phyloP scores from a whole-genome alignment of 2,888 invertebrate species.

The Drosophila anceps region DNA sequence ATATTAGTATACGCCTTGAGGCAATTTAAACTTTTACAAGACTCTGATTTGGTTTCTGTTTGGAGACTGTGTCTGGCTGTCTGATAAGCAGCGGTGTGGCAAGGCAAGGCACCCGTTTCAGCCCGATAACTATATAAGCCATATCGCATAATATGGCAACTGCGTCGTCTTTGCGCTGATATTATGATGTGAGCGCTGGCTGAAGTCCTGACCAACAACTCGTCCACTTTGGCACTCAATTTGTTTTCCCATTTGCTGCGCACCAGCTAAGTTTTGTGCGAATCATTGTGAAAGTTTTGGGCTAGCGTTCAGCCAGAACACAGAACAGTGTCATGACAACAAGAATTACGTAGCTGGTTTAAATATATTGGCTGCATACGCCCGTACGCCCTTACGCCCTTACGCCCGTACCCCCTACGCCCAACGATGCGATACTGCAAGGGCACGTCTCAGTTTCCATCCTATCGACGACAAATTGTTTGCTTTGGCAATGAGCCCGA shows the following conservation, averaged over 20 bases:
- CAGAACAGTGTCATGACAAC: conserved; percentile 34
- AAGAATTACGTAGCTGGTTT: conserved; percentile 35
- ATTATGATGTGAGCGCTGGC: neutral
- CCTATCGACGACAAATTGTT: neutral
- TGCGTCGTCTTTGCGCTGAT: conserved; percentile 13
- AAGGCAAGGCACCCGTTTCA: neutral
- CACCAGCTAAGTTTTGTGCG: conserved; percentile 25
- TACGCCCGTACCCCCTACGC: neutral
- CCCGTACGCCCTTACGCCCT: neutral
- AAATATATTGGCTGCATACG: conserved; percentile 20
- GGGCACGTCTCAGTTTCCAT: neutral
- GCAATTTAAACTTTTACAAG: conserved; percentile 45
- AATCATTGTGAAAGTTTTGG: conserved; percentile 37
- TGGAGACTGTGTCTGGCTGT: neutral
- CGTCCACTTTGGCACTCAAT: conserved; percentile 38
- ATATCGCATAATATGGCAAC: neutral
- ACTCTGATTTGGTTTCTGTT: conserved; percentile 31
- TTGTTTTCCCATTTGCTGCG: conserved; percentile 42
- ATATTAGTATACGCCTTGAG: conserved; percentile 21
- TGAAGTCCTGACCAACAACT: conserved; percentile 5
- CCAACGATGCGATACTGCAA: too few relatives aligned
- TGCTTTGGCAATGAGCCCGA: conserved; percentile 1
- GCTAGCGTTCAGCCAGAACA: neutral
- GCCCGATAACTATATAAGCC: neutral
- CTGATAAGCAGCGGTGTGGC: neutral